Conservation (phyloP, 2,113 vertebrate species). For the Ammodytes dubius region DNA sequence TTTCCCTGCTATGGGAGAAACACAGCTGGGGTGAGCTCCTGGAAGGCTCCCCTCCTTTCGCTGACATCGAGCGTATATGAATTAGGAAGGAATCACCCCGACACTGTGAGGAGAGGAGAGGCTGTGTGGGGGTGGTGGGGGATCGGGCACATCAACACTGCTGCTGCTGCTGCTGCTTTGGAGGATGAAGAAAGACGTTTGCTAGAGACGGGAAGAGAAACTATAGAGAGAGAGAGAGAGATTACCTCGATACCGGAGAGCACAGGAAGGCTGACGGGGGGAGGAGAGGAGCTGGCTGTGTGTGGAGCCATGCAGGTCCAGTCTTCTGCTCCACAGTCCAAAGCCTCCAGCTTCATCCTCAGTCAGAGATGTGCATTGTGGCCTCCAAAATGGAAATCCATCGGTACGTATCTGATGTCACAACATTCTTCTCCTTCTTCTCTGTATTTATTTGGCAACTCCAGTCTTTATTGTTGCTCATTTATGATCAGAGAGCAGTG, state of each 20-base stretch:
- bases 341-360: slow-evolving; percentile 62
- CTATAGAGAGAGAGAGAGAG: background rate
- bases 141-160: background rate
- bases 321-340: slow-evolving; percentile 55
- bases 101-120: slow-evolving; percentile 27
- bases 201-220: slow-evolving; percentile 29
- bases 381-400: slow-evolving; percentile 76
- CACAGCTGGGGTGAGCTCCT: slow-evolving; percentile 47
- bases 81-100: slow-evolving; percentile 47
- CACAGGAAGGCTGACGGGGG: background rate
- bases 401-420: slow-evolving; percentile 69
- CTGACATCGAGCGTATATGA: slow-evolving; percentile 47
- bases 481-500: background rate
- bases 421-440: background rate
- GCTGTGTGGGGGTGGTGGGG: background rate
- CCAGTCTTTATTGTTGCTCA: background rate
- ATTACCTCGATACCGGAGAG: background rate
- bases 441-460: background rate
- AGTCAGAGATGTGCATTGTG: slow-evolving; percentile 64
- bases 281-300: slow-evolving; percentile 30
- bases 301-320: slow-evolving; percentile 71
- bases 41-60: slow-evolving; percentile 16
- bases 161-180: background rate
- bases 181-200: slow-evolving; percentile 48
- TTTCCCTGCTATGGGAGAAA: slow-evolving; percentile 56